Conservation (phyloP, 2,797 vertebrate genomes). For the Myotis daubentonii region DNA sequence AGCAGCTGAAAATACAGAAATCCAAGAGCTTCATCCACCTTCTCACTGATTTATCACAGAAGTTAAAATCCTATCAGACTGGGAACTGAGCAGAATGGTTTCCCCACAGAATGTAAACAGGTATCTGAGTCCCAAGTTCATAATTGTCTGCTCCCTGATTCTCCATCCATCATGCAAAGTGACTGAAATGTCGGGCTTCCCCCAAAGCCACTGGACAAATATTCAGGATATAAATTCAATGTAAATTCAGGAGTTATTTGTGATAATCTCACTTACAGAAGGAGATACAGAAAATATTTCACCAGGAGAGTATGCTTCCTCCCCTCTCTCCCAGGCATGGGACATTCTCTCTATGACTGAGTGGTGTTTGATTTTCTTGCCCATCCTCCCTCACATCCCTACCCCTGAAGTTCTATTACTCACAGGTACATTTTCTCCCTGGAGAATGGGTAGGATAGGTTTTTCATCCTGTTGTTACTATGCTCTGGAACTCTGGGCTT, state of each 20-base stretch:
- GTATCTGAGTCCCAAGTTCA: neutral
- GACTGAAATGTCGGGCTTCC: neutral
- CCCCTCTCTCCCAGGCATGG: neutral
- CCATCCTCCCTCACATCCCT: rapidly evolving
- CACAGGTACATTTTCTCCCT: constrained; percentile 97
- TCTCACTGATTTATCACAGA: neutral
- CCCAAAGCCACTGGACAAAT: neutral
- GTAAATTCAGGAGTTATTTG: too few relatives aligned
- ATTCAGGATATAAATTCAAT: too few relatives aligned
- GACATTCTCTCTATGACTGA: neutral
- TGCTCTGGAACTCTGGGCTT: constrained; percentile 91
- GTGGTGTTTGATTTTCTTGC: neutral
- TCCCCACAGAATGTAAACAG: neutral
- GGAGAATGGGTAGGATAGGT: constrained; percentile 94
- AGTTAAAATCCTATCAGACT: neutral
- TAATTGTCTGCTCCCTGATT: neutral
- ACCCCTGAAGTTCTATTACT: constrained; percentile 80
- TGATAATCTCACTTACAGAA: neutral
- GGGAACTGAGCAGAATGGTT: neutral
- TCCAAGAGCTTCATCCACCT: neutral
- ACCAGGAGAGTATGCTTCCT: neutral
- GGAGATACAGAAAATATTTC: neutral
- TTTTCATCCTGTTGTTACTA: constrained; percentile 88
- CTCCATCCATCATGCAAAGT: neutral
- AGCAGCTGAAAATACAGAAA: neutral